Evolutionary conservation across 2,888 invertebrate genomes (phyloP).

Genomic region (Bedellia somnulentella): DNA sequence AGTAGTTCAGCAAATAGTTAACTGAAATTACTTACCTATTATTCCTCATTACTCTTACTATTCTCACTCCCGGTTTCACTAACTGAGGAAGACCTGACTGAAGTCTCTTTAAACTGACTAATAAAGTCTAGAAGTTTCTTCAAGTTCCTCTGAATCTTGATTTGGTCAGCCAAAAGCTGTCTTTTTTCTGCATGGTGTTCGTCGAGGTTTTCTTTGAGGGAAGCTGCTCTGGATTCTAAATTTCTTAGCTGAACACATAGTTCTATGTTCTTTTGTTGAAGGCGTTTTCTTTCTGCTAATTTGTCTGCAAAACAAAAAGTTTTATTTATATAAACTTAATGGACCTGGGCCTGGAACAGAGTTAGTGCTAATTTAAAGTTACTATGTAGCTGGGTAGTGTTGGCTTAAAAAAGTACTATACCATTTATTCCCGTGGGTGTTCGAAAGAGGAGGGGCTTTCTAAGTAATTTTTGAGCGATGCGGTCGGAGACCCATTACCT

Average conservation of each 20-base stretch:
- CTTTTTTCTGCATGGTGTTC: slow-evolving; percentile 50
- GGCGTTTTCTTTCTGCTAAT: slow-evolving; percentile 36
- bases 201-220: slow-evolving; percentile 43
- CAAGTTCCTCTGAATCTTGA: slow-evolving; percentile 46
- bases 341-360: neutral
- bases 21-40: slow-evolving; percentile 19
- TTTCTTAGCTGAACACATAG: slow-evolving; percentile 45
- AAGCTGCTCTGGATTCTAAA: slow-evolving; percentile 40
- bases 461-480: no score
- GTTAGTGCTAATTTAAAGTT: neutral
- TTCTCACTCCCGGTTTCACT: slow-evolving; percentile 44
- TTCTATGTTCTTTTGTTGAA: slow-evolving; percentile 48
- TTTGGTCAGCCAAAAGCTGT: slow-evolving; percentile 44
- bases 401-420: neutral
- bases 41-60: slow-evolving; percentile 49
- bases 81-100: slow-evolving; percentile 38
- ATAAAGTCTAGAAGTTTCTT: slow-evolving; percentile 53
- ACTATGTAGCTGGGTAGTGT: neutral
- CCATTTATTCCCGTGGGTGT: no score
- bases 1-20: no score
- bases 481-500: no score
- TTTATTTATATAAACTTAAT: neutral
- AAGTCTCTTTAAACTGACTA: slow-evolving; percentile 49
- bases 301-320: slow-evolving; percentile 28
- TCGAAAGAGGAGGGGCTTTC: no score